A percentile compares a stretch with the other conserved stretches of the same genome.
Evolutionary conservation across 2,797 vertebrate species (phyloP).

Genomic region (Salarias fasciatus): DNA sequence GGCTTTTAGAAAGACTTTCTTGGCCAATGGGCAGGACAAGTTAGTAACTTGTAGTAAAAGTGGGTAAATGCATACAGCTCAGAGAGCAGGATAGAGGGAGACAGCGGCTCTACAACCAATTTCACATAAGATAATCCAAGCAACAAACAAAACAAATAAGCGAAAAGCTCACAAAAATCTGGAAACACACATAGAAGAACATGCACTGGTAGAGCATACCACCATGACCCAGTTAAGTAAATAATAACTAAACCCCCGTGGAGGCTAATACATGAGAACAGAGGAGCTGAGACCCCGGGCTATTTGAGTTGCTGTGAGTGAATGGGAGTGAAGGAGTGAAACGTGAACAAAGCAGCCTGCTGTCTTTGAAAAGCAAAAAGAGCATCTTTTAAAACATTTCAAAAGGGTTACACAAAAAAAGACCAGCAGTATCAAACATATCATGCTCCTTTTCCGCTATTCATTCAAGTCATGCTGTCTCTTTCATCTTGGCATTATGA

Average conservation of each 20-base stretch:
- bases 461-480: conserved; percentile 25
- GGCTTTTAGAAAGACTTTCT: no score
- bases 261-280: conserved; percentile 5
- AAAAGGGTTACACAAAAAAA: conserved; percentile 3
- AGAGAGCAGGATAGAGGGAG: no score
- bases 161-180: no score
- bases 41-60: no score
- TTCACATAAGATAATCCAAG: no score
- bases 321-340: neutral
- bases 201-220: no score
- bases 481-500: conserved; percentile 27
- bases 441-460: conserved; percentile 31
- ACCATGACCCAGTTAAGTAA: no score
- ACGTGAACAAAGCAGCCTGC: neutral
- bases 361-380: conserved; percentile 43
- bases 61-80: no score
- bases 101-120: no score
- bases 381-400: conserved; percentile 15
- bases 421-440: conserved; percentile 26
- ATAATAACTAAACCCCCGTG: conserved; percentile 1
- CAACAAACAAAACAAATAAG: no score
- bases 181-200: no score
- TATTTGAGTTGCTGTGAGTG: conserved; percentile 19
- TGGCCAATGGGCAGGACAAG: no score
- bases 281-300: conserved; percentile 20